Evolutionary conservation across 2,888 invertebrate species (phyloP), one percentile per base, ranked within the genome.

Genomic region (Sussaba pulchella): DNA sequence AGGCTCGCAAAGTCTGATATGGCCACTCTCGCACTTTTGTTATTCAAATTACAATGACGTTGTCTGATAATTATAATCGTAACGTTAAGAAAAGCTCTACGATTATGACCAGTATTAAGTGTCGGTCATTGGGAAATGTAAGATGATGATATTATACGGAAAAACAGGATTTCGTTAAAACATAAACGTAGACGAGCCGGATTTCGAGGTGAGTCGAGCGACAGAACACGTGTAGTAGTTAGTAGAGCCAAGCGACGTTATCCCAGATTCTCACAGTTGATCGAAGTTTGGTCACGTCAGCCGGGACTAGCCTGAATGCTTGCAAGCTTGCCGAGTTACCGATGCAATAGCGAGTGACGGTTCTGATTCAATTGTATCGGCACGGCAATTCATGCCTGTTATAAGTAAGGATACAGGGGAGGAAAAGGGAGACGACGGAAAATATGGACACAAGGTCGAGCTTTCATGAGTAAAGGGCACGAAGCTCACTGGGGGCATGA

Each of bases 311-410:
- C 31, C n/a, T 52, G 71, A 26, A 69, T 45, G 21, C 52, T 24
- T 52, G 24, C 26, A 26, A 0, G 10, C 9, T 39, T 14, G 3
- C 3, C 19, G 21, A 67, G 69, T 59, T 47, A 14, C 26, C 54
- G 64, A 31, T 41, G 47, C 19, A 57, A 71, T 24, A 21, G 39
- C 43, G 41, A 24, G 61, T 54, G 36, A 52, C 59, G 9, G 36
- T 59, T 26, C 43, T 75, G 59, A 75, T 70, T 66, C 71, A 59
- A 70, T 75, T 71, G 71, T 61, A 47, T 66, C n/a, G 41, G 19
- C 66, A 12, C 26, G 17, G 39, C 43, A 67, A 43, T 66, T 66
- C 31, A 31, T n/a, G 79, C 31, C 50, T 52, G 39, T 10, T 19
- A 21, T n/a, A n/a, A 54, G 1, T 21, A 14, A 12, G 14, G 10